Percentiles rank a stretch among this genome's conserved stretches.
Conservation (phyloP, 30 jellyfish, hydroid and myxozoan species). For the Aurelia aurita region DNA sequence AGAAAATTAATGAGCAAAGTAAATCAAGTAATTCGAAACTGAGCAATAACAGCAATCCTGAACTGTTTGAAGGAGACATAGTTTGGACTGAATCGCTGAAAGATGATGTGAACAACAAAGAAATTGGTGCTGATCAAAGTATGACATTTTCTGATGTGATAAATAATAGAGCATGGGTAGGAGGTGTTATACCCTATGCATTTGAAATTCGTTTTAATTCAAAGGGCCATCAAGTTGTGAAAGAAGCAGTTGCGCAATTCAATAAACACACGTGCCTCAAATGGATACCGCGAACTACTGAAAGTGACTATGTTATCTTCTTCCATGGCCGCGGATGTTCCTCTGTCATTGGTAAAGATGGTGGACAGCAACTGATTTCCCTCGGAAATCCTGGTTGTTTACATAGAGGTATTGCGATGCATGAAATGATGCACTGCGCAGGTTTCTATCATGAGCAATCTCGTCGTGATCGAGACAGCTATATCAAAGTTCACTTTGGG, state of each 20-base stretch:
- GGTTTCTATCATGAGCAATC: constrained; percentile 73
- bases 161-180: too few relatives aligned
- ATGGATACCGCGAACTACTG: constrained; percentile 76
- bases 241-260: constrained; percentile 78
- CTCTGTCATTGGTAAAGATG: constrained; percentile 83
- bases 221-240: constrained; percentile 33
- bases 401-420: constrained; percentile 80
- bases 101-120: too few relatives aligned
- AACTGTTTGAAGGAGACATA: too few relatives aligned
- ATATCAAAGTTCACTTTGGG: constrained; percentile 27
- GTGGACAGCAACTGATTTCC: constrained; percentile 87
- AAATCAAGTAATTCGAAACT: too few relatives aligned
- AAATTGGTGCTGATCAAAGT: too few relatives aligned
- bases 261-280: constrained; percentile 73
- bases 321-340: constrained; percentile 86
- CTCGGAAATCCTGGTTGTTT: constrained; percentile 80
- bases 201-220: not conserved
- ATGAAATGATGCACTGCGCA: constrained; percentile 92
- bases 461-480: constrained; percentile 41
- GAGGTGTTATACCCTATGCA: too few relatives aligned
- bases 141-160: too few relatives aligned
- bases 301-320: constrained; percentile 66
- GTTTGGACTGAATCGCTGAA: too few relatives aligned
- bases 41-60: too few relatives aligned
- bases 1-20: too few relatives aligned